Evolutionary conservation across 2,888 invertebrate genomes (phyloP).

Genomic region (Drosophila robusta): DNA sequence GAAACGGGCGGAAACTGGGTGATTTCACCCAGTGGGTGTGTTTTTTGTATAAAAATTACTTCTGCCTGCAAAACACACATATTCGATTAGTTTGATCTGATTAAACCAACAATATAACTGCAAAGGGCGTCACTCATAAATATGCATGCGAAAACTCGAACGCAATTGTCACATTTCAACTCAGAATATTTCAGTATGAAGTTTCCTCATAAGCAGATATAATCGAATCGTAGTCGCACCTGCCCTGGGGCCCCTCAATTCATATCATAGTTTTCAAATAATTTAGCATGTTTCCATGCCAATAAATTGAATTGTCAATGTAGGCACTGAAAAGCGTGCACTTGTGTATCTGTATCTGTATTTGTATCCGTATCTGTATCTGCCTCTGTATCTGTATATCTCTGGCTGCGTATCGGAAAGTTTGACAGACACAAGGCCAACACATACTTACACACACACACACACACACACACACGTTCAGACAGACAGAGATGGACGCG

Average conservation of each 20-base stretch:
- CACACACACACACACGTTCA: not conserved
- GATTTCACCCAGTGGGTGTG: too few species aligned
- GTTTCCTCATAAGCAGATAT: conserved; percentile 3
- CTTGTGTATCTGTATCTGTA: conserved; percentile 9
- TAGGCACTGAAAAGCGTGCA: conserved; percentile 23
- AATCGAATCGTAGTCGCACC: not conserved
- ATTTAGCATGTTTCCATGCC: conserved; percentile 62
- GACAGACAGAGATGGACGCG: conserved; percentile 9
- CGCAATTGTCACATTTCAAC: conserved; percentile 28
- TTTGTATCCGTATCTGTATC: conserved; percentile 4
- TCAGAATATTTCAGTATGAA: conserved; percentile 3
- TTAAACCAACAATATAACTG: not conserved
- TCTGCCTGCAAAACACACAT: not conserved
- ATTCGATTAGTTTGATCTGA: conserved; percentile 18
- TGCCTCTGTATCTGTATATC: conserved; percentile 11
- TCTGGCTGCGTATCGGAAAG: conserved; percentile 14
- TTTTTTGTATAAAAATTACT: not conserved
- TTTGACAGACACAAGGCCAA: conserved; percentile 24
- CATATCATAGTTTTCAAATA: conserved; percentile 57
- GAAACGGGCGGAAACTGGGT: too few species aligned
- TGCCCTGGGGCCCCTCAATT: conserved; percentile 30
- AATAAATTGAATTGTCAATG: conserved; percentile 72
- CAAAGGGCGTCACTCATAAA: conserved; percentile 15
- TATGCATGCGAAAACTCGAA: conserved; percentile 23
- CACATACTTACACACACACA: not conserved